These are phyloP conservation scores for Ceriagrion tenellum DNA, from an alignment of 2,888 invertebrate species.

Conservation along the genomic window DNA sequence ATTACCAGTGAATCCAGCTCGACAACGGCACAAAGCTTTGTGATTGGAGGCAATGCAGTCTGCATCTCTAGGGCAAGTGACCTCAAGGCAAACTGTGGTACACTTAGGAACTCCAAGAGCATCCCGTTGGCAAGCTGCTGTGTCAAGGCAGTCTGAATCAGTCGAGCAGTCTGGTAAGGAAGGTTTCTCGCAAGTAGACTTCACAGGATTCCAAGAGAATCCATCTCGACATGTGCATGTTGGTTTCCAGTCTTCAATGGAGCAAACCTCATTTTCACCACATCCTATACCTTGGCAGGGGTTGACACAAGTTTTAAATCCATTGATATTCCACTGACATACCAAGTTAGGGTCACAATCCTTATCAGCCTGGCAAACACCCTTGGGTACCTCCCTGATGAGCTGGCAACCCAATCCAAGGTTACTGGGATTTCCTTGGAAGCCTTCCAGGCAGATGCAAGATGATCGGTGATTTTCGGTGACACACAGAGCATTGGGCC, in stretches of 20 bases:
- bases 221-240: conserved; percentile 89
- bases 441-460: conserved; percentile 92
- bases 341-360: conserved; percentile 87
- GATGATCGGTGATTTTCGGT: conserved; percentile 91
- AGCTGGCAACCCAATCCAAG: conserved; percentile 89
- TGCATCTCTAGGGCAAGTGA: conserved; percentile 91
- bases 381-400: conserved; percentile 81
- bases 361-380: conserved; percentile 83
- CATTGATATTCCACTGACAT: conserved; percentile 84
- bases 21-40: conserved; percentile 90
- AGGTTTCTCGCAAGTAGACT: conserved; percentile 91
- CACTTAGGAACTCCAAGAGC: conserved; percentile 92
- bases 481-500: conserved; percentile 93
- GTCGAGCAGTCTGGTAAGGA: conserved; percentile 89
- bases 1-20: conserved; percentile 91
- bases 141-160: conserved; percentile 85
- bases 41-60: conserved; percentile 88
- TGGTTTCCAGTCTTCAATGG: conserved; percentile 84
- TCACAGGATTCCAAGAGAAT: conserved; percentile 91
- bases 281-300: conserved; percentile 91
- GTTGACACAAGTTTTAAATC: conserved; percentile 86
- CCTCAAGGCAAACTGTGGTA: conserved; percentile 87
- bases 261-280: conserved; percentile 90
- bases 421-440: conserved; percentile 90
- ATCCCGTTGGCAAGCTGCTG: conserved; percentile 89